phyloP scores from a whole-genome alignment of 1,140 invertebrate genomes.

The Delia radicum region DNA sequence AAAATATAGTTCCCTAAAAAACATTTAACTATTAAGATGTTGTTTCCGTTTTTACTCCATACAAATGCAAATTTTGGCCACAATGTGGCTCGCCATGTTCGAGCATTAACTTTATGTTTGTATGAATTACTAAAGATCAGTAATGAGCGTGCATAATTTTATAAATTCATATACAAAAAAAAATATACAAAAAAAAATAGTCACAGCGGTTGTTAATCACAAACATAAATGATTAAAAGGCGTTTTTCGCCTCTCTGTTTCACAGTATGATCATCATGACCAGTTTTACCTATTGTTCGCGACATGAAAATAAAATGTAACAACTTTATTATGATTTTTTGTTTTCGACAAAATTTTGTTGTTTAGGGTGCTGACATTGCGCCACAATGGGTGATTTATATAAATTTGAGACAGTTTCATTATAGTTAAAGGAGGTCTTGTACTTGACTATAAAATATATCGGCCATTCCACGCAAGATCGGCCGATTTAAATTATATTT shows the following conservation, averaged over 20 bases:
- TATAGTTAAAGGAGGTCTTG: neutral
- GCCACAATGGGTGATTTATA: conserved; percentile 20
- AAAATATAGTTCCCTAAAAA: neutral
- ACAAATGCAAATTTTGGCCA: conserved; percentile 16
- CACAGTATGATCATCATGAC: neutral
- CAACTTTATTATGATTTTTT: conserved; percentile 11
- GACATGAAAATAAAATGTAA: neutral
- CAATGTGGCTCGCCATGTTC: conserved; percentile 12
- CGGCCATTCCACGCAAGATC: no score
- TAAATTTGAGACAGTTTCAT: neutral
- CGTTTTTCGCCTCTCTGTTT: neutral
- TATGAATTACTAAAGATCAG: neutral
- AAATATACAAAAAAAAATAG: neutral
- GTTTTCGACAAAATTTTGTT: neutral
- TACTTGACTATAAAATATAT: neutral
- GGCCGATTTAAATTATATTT: no score
- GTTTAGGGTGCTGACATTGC: conserved; percentile 18
- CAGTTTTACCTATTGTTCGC: neutral
- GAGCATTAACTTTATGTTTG: neutral
- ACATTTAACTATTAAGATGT: neutral
- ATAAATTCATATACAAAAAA: neutral
- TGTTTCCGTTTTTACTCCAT: neutral
- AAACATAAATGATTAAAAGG: neutral
- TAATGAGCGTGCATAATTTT: conserved; percentile 4
- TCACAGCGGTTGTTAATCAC: conserved; percentile 21